Evolutionary conservation across 1,140 invertebrate species (phyloP).

Genomic region (Bombyx mandarina): DNA sequence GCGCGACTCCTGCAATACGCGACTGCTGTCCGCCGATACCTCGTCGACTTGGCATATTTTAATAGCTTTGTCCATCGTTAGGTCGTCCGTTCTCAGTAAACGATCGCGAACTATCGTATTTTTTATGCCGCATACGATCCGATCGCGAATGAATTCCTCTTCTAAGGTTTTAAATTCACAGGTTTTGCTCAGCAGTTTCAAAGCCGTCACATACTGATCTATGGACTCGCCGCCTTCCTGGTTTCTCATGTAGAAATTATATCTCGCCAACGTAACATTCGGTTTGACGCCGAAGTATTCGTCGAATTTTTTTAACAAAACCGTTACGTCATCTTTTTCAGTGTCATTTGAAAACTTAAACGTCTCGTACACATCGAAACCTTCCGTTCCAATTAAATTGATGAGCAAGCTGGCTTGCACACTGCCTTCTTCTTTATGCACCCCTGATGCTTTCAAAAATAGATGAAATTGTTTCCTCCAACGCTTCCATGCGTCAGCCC

Average conservation of each 20-base stretch:
- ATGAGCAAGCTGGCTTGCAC: constrained; percentile 17
- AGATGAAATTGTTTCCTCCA: constrained; percentile 1
- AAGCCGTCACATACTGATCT: constrained; percentile 16
- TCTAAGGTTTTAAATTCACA: constrained; percentile 6
- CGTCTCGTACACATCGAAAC: constrained; percentile 4
- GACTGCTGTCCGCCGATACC: no score
- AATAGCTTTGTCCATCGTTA: no score
- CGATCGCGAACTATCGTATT: no score
- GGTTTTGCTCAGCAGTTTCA: constrained; percentile 11
- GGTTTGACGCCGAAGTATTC: constrained; percentile 5
- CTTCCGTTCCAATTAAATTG: constrained; percentile 12
- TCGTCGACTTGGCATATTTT: no score
- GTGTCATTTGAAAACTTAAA: no score
- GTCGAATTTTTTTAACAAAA: no score
- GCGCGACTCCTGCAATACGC: no score
- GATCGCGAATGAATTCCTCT: constrained; percentile 1
- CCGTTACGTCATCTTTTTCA: no score
- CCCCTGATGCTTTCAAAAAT: constrained; percentile 17
- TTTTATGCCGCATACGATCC: constrained; percentile 14
- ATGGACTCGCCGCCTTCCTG: constrained; percentile 16
- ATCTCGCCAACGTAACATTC: constrained; percentile 9
- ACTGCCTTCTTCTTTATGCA: constrained; percentile 10
- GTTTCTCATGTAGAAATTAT: constrained; percentile 19
- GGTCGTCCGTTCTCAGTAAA: neutral
- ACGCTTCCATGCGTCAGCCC: neutral